Evolutionary conservation across 2,797 vertebrate species (phyloP), one percentile per base, ranked within the genome.

Genomic region (Xiphophorus birchmanni): DNA sequence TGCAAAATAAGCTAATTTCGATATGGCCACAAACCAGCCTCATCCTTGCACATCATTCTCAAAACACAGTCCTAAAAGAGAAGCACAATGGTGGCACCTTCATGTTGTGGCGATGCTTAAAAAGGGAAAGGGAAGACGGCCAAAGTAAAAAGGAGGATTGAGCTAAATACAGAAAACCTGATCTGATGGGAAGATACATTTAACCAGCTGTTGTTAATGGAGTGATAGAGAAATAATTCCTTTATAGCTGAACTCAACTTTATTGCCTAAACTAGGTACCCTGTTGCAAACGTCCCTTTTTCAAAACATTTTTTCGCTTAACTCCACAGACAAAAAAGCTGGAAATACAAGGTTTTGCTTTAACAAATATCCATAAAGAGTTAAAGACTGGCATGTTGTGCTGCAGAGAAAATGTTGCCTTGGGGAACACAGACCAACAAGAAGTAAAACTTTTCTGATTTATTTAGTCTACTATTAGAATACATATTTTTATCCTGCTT

Each of bases 381-480:
- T 74, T 37, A 26, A 74, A 74, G 73, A 42, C 48, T 42, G 23
- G 35, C 45, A 35, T 73, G 54, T 63, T n/a, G 3, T 42, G 29
- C 44, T 32, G 11, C 6, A 26, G 23, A 71, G 45, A 76, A 80
- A 76, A 78, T 74, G 2, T 12, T n/a, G 47, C 74, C 5, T 11
- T 12, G 9, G 63, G 18, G 35, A 54, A 74, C n/a, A 40, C 42
- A 5, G 23, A 81, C 81, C 48, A 45, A 18, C 10, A 52, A 52
- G 26, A 69, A 52, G 21, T 8, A 40, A 40, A 54, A 71, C 52
- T 32, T 79, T 78, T 81, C 52, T 42, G 4, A 77, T 73, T 50
- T 18, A 35, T 32, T 35, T n/a, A 21, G n/a, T 44, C 56, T 40
- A 17, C 52, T 45, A 26, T 72, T 50, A 37, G 47, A 72, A 72